These are phyloP conservation scores for Drosophila phalerata DNA, from an alignment of 2,888 invertebrate species.

Conservation along the genomic window DNA sequence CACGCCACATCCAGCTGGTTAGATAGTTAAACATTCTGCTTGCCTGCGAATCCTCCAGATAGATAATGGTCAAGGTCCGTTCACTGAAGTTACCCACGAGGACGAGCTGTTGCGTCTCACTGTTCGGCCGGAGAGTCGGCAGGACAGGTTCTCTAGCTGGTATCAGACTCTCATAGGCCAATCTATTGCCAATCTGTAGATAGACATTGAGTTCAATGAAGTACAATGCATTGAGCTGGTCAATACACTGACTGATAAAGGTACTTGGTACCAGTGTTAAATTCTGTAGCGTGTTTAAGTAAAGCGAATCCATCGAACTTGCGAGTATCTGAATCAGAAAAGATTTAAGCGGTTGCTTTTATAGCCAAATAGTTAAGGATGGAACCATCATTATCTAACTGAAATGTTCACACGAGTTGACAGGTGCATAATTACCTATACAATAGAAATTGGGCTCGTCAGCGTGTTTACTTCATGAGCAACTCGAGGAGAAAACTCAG, in stretches of 20 bases:
- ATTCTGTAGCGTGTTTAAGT: constrained; percentile 57
- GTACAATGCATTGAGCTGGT: constrained; percentile 53
- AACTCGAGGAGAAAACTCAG: constrained; percentile 37
- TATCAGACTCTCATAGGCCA: constrained; percentile 6
- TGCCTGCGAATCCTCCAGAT: constrained; percentile 35
- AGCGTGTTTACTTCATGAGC: background rate
- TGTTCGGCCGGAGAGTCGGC: constrained; percentile 42
- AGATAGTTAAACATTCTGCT: constrained; percentile 37
- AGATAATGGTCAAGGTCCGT: constrained; percentile 51
- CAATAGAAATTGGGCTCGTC: constrained; percentile 7
- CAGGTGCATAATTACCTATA: constrained; percentile 30
- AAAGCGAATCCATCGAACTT: constrained; percentile 51
- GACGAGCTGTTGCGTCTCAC: constrained; percentile 23
- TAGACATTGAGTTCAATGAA: constrained; percentile 55
- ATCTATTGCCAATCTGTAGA: constrained; percentile 47
- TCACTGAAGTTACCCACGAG: constrained; percentile 62
- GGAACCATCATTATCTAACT: constrained; percentile 10
- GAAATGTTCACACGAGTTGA: background rate
- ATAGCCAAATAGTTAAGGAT: constrained; percentile 26
- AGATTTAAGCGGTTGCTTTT: constrained; percentile 28
- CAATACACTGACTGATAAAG: constrained; percentile 41
- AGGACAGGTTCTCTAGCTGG: constrained; percentile 4
- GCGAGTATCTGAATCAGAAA: background rate
- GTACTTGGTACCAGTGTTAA: constrained; percentile 33
- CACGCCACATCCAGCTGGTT: constrained; percentile 60